These are phyloP conservation scores for Drosophila pruinosa DNA, from an alignment of 1,140 invertebrate genomes.

Conservation along the genomic window DNA sequence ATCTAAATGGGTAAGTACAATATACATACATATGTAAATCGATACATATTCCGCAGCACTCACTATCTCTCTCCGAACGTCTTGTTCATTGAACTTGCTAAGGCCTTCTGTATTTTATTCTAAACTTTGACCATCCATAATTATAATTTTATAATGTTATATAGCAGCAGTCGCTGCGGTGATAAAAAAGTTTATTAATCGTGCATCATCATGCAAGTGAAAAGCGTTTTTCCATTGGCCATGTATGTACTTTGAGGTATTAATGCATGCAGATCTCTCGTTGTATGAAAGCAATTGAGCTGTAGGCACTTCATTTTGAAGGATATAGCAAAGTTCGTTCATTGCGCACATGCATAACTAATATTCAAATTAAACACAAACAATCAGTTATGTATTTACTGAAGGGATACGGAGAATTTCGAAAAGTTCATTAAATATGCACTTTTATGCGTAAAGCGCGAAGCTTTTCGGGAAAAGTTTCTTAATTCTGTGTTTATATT, in stretches of 20 bases:
- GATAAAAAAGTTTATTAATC: not conserved
- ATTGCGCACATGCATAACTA: too few species aligned
- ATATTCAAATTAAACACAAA: not conserved
- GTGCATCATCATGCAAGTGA: not conserved
- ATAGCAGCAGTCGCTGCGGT: not conserved
- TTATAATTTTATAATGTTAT: not conserved
- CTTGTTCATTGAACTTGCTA: not conserved
- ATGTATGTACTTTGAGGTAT: not conserved
- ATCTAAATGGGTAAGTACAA: not conserved
- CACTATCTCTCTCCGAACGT: not conserved
- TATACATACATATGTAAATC: slow-evolving; percentile 1
- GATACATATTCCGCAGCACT: not conserved
- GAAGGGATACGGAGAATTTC: not conserved
- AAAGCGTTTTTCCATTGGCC: not conserved
- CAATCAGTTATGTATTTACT: not conserved
- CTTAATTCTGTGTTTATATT: not conserved
- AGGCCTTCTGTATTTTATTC: too few species aligned
- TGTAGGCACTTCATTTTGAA: not conserved
- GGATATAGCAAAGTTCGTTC: too few species aligned
- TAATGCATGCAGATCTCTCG: not conserved
- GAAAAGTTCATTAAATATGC: not conserved
- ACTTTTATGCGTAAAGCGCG: not conserved
- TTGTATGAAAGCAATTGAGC: not conserved
- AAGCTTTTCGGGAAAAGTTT: not conserved
- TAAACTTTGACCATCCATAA: not conserved